phyloP scores from a whole-genome alignment of 2,888 invertebrate genomes.

The Mimachlamys varia region DNA sequence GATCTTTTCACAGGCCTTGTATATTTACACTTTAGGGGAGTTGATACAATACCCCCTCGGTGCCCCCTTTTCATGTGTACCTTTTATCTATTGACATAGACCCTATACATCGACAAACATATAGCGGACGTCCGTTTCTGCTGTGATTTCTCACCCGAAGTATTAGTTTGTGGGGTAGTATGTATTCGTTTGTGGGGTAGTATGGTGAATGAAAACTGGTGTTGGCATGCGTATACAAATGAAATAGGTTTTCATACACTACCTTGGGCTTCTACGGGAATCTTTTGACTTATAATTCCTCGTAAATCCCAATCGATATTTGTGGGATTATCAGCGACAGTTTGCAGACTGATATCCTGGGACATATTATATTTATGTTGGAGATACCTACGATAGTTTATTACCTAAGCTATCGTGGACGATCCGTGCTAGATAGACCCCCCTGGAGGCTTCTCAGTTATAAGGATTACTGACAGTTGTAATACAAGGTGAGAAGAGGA shows the following conservation, averaged over 20 bases:
- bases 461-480: not conserved
- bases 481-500: not conserved
- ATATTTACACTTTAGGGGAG: not conserved
- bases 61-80: not conserved
- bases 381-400: not conserved
- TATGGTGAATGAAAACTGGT: not conserved
- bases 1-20: no score
- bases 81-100: not conserved
- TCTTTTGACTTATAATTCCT: not conserved
- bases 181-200: not conserved
- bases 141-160: not conserved
- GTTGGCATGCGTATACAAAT: not conserved
- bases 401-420: not conserved
- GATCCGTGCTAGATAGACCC: not conserved
- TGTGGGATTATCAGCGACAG: not conserved
- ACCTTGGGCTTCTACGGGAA: not conserved
- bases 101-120: not conserved
- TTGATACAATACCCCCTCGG: not conserved
- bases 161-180: not conserved
- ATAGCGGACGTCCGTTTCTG: not conserved
- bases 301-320: not conserved
- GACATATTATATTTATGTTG: not conserved
- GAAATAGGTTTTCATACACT: not conserved
- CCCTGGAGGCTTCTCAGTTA: not conserved
- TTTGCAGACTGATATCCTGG: not conserved